These are phyloP conservation scores for Atrichornis clamosus DNA, from an alignment of 2,113 vertebrate species.

Conservation along the genomic window DNA sequence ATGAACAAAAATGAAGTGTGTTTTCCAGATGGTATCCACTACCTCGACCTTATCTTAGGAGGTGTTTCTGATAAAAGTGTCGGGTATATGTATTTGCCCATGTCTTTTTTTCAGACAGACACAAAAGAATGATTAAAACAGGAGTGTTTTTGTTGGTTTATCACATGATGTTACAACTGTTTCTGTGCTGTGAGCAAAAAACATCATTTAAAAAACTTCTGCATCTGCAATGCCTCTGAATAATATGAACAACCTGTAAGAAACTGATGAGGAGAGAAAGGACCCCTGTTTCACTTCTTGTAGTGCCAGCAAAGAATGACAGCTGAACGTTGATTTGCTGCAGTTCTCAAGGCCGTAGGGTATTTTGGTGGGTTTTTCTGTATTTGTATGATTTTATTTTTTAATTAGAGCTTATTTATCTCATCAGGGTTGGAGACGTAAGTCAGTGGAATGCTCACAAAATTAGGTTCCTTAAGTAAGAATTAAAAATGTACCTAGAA, in stretches of 20 bases:
- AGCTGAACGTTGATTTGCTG: not conserved
- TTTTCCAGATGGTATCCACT: not conserved
- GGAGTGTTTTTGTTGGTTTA: not conserved
- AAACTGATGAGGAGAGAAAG: not conserved
- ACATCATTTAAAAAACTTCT: not conserved
- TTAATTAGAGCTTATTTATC: not conserved
- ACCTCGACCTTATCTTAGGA: not conserved
- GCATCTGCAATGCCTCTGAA: not conserved
- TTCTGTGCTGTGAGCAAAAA: not conserved
- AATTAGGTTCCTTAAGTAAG: not conserved
- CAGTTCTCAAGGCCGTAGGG: not conserved
- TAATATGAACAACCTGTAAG: not conserved
- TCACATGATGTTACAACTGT: not conserved
- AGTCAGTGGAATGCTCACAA: not conserved
- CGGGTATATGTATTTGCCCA: not conserved
- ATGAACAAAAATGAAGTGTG: not conserved
- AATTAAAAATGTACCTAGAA: not conserved
- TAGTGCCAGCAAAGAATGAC: not conserved
- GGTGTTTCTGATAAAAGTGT: not conserved
- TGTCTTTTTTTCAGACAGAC: not conserved
- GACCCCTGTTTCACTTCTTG: not conserved
- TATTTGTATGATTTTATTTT: not conserved
- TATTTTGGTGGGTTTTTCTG: fast-evolving
- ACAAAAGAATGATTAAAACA: not conserved
- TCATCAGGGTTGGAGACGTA: not conserved